Percentiles rank a stretch among this genome's conserved stretches.
Conservation (phyloP, 2,888 invertebrate genomes). For the Odontocerum albicorne region DNA sequence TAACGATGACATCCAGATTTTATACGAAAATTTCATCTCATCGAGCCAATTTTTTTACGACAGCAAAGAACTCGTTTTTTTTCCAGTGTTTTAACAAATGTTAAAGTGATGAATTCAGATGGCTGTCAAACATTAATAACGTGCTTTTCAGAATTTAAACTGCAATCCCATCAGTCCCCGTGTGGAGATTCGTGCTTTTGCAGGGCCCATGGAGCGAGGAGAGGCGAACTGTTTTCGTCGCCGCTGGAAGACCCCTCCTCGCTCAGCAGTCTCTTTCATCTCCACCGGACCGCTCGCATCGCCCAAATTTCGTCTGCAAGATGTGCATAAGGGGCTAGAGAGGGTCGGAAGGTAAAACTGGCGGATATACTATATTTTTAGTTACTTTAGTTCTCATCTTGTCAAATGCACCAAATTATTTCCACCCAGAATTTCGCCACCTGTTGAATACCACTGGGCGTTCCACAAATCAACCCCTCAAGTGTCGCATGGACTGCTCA, state of each 20-base stretch:
- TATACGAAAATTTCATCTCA: neutral
- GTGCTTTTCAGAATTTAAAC: too few relatives aligned
- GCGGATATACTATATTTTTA: neutral
- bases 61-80: too few relatives aligned
- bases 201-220: slow-evolving; percentile 85
- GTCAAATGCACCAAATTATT: too few relatives aligned
- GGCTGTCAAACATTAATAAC: too few relatives aligned
- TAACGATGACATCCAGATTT: too few relatives aligned
- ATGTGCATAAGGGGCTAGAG: slow-evolving; percentile 88
- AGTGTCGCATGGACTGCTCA: too few relatives aligned
- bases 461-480: too few relatives aligned
- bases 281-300: slow-evolving; percentile 29
- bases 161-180: slow-evolving; percentile 67
- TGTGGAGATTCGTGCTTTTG: slow-evolving; percentile 80
- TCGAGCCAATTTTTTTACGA: neutral
- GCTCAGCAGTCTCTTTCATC: slow-evolving; percentile 39
- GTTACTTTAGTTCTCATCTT: too few relatives aligned
- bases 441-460: too few relatives aligned
- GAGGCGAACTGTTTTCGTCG: slow-evolving; percentile 72
- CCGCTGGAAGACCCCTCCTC: slow-evolving; percentile 83
- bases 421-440: too few relatives aligned
- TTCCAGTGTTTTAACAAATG: too few relatives aligned
- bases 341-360: slow-evolving; percentile 72
- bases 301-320: slow-evolving; percentile 60
- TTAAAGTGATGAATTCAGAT: too few relatives aligned